Percentiles rank a stretch among this genome's conserved stretches.
These are phyloP conservation scores for Brachynemurus nebulosus DNA, from an alignment of 2,888 invertebrate genomes.

Conservation along the genomic window DNA sequence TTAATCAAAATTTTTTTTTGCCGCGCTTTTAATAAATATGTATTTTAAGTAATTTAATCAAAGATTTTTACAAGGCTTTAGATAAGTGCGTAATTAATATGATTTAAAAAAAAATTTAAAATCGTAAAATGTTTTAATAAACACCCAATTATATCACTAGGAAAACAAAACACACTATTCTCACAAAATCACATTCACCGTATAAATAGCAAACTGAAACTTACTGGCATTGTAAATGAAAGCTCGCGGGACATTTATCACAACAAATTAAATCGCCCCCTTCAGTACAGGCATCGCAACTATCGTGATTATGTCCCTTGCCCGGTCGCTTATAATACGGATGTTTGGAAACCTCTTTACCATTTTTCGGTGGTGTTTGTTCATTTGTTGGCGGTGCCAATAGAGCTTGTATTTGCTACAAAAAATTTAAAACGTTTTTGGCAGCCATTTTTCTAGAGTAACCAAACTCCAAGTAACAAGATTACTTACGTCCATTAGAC, in stretches of 20 bases:
- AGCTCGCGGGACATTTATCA: conserved; percentile 90
- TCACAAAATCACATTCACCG: not conserved
- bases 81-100: too few species aligned
- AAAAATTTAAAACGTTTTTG: conserved; percentile 17
- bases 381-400: conserved; percentile 80
- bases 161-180: not conserved
- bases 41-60: too few species aligned
- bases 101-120: too few species aligned
- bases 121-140: too few species aligned
- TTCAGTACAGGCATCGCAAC: conserved; percentile 88
- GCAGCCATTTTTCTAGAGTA: conserved; percentile 21
- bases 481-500: conserved; percentile 71
- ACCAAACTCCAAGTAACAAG: conserved; percentile 12
- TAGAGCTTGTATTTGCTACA: conserved; percentile 74
- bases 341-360: conserved; percentile 48
- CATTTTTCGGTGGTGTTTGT: conserved; percentile 39
- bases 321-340: conserved; percentile 76
- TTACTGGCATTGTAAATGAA: conserved; percentile 93
- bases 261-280: conserved; percentile 93
- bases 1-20: too few species aligned
- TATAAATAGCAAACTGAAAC: conserved; percentile 23
- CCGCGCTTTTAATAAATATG: too few species aligned
- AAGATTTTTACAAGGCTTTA: too few species aligned
- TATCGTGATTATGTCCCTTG: conserved; percentile 83
- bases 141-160: not conserved